These are phyloP conservation scores for Cyphomyrmex costatus DNA, from an alignment of 1,140 invertebrate species.

Conservation along the genomic window DNA sequence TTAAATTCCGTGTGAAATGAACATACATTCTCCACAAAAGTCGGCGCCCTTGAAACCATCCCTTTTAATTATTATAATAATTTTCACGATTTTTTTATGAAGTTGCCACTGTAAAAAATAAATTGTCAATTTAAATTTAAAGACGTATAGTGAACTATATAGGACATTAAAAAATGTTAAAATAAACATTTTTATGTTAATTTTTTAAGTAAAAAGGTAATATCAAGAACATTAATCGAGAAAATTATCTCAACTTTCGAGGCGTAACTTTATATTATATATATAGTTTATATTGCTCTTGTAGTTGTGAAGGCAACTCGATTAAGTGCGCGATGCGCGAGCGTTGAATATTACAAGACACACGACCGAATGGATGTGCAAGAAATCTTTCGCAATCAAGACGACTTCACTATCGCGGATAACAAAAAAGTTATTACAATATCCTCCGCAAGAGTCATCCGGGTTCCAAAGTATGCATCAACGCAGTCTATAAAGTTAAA, in stretches of 20 bases:
- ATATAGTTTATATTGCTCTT: constrained; percentile 1
- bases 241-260: not conserved
- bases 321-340: constrained; percentile 19
- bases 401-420: constrained; percentile 3
- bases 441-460: not conserved
- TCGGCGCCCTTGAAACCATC: too few relatives aligned
- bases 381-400: constrained; percentile 61
- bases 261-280: not conserved
- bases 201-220: not conserved
- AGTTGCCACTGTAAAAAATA: too few relatives aligned
- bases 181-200: too few relatives aligned
- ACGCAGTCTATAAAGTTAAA: constrained; percentile 12
- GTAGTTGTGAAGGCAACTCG: not conserved
- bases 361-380: constrained; percentile 3
- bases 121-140: too few relatives aligned
- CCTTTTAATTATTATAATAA: too few relatives aligned
- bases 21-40: too few relatives aligned
- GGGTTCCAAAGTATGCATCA: not conserved
- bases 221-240: not conserved
- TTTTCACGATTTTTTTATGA: too few relatives aligned
- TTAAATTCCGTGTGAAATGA: not conserved
- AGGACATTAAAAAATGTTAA: too few relatives aligned
- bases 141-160: too few relatives aligned
- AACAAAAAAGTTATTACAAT: constrained; percentile 54
- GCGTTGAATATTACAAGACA: constrained; percentile 25